Base-by-base conservation (phyloP, 2,797 vertebrate species). In the Gymnocypris eckloni region DNA sequence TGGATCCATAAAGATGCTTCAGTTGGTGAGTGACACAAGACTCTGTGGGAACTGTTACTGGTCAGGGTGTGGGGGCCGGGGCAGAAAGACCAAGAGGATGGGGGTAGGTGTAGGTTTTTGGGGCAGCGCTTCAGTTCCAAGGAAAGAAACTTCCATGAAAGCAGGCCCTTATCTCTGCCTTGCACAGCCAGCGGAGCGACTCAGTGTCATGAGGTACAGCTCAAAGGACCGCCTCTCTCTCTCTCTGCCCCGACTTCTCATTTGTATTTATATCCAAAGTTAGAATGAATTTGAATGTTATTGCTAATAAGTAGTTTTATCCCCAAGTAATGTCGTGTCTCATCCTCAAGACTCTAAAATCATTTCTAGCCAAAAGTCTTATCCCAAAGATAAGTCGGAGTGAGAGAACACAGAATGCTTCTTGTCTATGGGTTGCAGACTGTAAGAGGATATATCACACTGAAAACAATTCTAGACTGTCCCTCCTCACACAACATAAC, bases 141-240 rank as follows among this genome's bases (percentile, higher is more conserved):
- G 93, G 94, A 94, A 95, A 90, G 88, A 61, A 84, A 70, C 90
- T 91, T 93, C 89, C 92, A 89, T 91, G 91, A 92, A 93, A 89
- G 88, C 90, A 86, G 88, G 75, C 86, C 89, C 94, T 95, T 96
- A 96, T 96, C 95, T 95, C 88, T 92, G 72, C 81, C 43, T 67
- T 56, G 70, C 94, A 96, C 93, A 85, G 88, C 81, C 89, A 91
- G 89, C 88, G 91, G 84, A 90, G 91, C 80, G 2, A 43, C 64
- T 67, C 76, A 18, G 79, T 86, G 78, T 87, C 73, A 83, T 76
- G 37, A 83, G 83, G 86, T 81, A 76, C n/a, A 11, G 50, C 79
- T 79, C 61, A 76, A 50, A 83, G 78, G 12, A 82, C 87, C 87
- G 90, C 90, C 91, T 86, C 87, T 88, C 50, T 41, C 69, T 61